Evolutionary conservation across 2,888 invertebrate species (phyloP).

Genomic region (Sinohyriopsis cumingii): DNA sequence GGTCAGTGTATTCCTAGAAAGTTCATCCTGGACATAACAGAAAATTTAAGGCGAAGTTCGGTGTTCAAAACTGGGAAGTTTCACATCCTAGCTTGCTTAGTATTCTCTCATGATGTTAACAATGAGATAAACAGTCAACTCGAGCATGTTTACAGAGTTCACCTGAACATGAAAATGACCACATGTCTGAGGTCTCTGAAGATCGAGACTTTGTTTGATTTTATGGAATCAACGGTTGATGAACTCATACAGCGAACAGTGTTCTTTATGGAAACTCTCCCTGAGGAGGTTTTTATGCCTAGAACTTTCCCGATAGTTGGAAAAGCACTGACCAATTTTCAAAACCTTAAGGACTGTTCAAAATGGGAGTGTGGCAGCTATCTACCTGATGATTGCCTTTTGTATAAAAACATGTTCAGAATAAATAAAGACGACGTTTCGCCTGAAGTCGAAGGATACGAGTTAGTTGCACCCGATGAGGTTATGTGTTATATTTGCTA

Average conservation of each 20-base stretch:
- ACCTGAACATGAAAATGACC: constrained; percentile 32
- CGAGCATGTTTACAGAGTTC: constrained; percentile 36
- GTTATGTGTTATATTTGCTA: constrained; percentile 44
- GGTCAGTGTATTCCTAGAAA: constrained; percentile 46
- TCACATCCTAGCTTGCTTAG: constrained; percentile 16
- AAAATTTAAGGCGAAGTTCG: constrained; percentile 3
- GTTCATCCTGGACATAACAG: constrained; percentile 45
- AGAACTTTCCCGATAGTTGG: neutral
- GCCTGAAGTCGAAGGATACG: constrained; percentile 7
- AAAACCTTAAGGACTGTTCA: constrained; percentile 10
- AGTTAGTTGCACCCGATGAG: constrained; percentile 18
- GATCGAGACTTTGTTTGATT: constrained; percentile 44
- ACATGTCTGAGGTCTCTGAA: constrained; percentile 12
- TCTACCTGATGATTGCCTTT: constrained; percentile 7
- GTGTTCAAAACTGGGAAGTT: no score
- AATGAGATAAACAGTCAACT: constrained; percentile 33
- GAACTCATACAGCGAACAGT: constrained; percentile 35
- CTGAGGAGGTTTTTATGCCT: constrained; percentile 17
- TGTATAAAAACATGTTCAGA: constrained; percentile 6
- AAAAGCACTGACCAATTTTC: constrained; percentile 2
- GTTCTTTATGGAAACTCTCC: constrained; percentile 38
- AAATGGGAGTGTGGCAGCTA: constrained; percentile 20
- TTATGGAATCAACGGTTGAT: constrained; percentile 34
- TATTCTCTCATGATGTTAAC: constrained; percentile 25
- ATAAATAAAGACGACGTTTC: constrained; percentile 1